Conservation (phyloP, 2,888 invertebrate genomes). For the Cistogaster globosa region DNA sequence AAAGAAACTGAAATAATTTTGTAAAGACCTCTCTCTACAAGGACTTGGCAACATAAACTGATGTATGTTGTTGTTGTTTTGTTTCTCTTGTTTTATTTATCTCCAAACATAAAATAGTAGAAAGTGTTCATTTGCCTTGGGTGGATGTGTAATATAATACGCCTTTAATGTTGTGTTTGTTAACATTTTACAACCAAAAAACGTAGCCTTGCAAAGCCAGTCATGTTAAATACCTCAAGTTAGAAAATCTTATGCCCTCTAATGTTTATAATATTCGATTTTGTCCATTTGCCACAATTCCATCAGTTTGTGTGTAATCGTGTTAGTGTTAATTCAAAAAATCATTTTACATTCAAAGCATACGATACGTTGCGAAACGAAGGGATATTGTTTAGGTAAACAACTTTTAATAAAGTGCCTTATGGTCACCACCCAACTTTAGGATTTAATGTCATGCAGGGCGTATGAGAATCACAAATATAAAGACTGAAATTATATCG, state of each 20-base stretch:
- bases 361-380: background rate
- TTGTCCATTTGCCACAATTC: conserved; percentile 9
- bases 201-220: conserved; percentile 6
- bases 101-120: conserved; percentile 2
- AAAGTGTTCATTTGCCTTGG: conserved; percentile 7
- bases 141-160: conserved; percentile 58
- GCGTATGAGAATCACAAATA: conserved; percentile 37
- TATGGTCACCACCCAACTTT: conserved; percentile 14
- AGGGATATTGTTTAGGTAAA: conserved; percentile 51
- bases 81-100: background rate
- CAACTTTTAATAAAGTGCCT: conserved; percentile 53
- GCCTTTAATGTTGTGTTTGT: conserved; percentile 60
- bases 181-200: conserved; percentile 60
- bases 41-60: conserved; percentile 30
- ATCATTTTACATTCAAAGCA: conserved; percentile 22
- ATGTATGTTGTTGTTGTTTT: background rate
- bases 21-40: conserved; percentile 14
- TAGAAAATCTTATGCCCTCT: conserved; percentile 52
- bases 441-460: background rate
- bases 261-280: conserved; percentile 54
- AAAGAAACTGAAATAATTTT: conserved; percentile 20
- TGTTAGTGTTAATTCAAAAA: conserved; percentile 56
- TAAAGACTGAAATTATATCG: background rate
- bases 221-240: conserved; percentile 50
- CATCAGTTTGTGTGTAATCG: background rate